These are phyloP conservation scores for Siniperca undulata DNA, from an alignment of 2,797 vertebrate species.

Conservation along the genomic window DNA sequence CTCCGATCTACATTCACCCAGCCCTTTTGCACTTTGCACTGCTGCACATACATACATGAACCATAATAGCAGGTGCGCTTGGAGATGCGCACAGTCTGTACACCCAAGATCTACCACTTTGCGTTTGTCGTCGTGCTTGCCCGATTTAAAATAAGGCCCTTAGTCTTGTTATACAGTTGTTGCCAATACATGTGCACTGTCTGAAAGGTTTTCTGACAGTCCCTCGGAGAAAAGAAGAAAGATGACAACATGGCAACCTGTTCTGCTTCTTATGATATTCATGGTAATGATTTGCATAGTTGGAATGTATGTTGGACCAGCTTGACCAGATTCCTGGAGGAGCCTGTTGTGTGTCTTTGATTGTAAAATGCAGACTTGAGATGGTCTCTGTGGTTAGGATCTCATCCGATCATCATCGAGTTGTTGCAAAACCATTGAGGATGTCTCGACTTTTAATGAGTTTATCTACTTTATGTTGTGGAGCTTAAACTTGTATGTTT, in stretches of 20 bases:
- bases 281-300: not conserved
- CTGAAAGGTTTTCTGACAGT: not conserved
- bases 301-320: not conserved
- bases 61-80: not conserved
- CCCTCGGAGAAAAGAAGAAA: not conserved
- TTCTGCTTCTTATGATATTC: not conserved
- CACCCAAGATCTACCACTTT: too few relatives aligned
- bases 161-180: not conserved
- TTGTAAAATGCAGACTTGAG: not conserved
- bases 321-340: not conserved
- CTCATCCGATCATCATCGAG: not conserved
- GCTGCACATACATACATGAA: not conserved
- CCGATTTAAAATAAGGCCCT: not conserved
- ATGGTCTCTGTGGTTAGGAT: not conserved
- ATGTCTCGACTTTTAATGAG: not conserved
- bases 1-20: not conserved
- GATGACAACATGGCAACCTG: not conserved
- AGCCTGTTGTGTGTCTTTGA: not conserved
- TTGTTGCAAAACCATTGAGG: not conserved
- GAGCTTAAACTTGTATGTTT: not conserved
- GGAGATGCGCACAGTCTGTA: not conserved
- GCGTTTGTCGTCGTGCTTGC: not conserved
- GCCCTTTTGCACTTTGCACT: not conserved
- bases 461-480: not conserved
- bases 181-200: not conserved